Conservation (phyloP, 2,888 invertebrate genomes). For the Colostygia pectinataria region DNA sequence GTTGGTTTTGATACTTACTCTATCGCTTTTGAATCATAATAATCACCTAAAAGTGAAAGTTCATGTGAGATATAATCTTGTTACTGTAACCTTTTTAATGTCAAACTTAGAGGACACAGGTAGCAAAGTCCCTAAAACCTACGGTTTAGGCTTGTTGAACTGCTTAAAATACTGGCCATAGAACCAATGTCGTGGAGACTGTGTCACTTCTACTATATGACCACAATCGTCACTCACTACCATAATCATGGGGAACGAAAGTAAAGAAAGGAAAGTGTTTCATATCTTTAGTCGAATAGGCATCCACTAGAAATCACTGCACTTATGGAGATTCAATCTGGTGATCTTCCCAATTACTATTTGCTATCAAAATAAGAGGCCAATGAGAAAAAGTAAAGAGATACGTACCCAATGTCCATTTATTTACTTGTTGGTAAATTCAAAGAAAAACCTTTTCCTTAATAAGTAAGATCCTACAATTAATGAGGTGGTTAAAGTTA, state of each 20-base stretch:
- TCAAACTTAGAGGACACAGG: conserved; percentile 57
- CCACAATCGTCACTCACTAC: conserved; percentile 4
- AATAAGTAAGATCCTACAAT: conserved; percentile 2
- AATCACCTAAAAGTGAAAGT: conserved; percentile 65
- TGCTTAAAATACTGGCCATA: neutral
- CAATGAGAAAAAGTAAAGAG: conserved; percentile 63
- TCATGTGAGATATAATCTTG: conserved; percentile 11
- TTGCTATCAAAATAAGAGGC: conserved; percentile 38
- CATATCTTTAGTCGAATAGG: conserved; percentile 1
- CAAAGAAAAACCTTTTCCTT: conserved; percentile 18
- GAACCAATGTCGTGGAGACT: conserved; percentile 9
- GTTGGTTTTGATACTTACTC: conserved; percentile 18
- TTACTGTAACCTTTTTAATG: conserved; percentile 51
- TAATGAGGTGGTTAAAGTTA: neutral
- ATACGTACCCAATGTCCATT: conserved; percentile 57
- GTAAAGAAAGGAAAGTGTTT: conserved; percentile 27
- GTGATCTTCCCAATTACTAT: neutral
- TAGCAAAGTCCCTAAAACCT: conserved; percentile 35
- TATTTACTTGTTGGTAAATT: conserved; percentile 35
- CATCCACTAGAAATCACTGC: conserved; percentile 2
- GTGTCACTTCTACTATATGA: neutral
- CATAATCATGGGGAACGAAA: conserved; percentile 22
- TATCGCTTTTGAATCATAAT: conserved; percentile 47
- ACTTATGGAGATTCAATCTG: neutral
- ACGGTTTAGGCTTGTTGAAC: neutral